Evolutionary conservation across 1,140 invertebrate genomes (phyloP).

Genomic region (Caerostris darwini): DNA sequence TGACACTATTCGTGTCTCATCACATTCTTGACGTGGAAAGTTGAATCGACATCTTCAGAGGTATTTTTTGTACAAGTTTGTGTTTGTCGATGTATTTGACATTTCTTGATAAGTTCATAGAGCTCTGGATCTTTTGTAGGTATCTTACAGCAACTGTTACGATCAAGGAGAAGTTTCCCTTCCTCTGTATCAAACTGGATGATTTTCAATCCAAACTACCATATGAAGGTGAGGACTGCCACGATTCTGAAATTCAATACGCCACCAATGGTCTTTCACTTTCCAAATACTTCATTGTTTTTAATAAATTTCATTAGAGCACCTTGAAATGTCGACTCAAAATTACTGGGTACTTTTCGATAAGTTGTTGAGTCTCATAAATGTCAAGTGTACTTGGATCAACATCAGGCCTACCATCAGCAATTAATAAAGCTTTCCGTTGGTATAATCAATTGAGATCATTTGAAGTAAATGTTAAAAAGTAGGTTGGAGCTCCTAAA

Average conservation of each 20-base stretch:
- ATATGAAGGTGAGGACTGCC: constrained; percentile 82
- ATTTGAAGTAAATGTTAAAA: constrained; percentile 69
- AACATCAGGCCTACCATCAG: constrained; percentile 4
- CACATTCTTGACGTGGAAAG: neutral
- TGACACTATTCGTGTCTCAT: neutral
- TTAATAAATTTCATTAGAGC: constrained; percentile 55
- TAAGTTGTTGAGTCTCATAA: neutral
- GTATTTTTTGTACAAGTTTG: too few relatives aligned
- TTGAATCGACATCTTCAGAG: neutral
- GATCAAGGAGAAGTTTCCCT: constrained; percentile 56
- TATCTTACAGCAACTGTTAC: neutral
- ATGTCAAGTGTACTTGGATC: neutral
- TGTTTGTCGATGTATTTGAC: too few relatives aligned
- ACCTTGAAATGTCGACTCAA: constrained; percentile 1
- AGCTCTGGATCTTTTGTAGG: neutral
- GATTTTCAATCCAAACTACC: constrained; percentile 81
- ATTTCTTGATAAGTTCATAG: neutral
- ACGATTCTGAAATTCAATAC: constrained; percentile 83
- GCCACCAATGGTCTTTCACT: constrained; percentile 80
- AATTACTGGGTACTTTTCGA: neutral
- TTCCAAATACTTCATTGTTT: constrained; percentile 47
- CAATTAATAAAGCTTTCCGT: constrained; percentile 64
- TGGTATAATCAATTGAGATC: constrained; percentile 74
- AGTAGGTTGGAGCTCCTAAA: constrained; percentile 22
- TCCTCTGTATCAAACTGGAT: neutral